Percentiles rank a stretch among this genome's conserved stretches.
These are phyloP conservation scores for Callyntrura guangdongensis DNA, from an alignment of 2,888 invertebrate species.

Conservation along the genomic window DNA sequence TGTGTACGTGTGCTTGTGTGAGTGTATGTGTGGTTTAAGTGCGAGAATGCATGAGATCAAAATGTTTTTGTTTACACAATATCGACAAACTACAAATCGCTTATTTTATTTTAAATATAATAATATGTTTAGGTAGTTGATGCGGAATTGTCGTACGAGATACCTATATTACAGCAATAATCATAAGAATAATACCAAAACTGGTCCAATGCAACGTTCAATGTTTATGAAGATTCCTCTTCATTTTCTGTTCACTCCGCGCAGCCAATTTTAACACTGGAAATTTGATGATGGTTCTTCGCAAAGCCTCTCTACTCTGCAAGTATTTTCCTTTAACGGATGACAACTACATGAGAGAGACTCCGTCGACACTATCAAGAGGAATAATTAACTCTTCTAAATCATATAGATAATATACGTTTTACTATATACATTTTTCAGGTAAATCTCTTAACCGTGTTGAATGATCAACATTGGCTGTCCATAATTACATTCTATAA, in stretches of 20 bases:
- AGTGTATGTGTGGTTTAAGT: too few relatives aligned
- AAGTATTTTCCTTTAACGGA: background rate
- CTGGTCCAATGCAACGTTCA: conserved; percentile 53
- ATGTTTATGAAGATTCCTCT: background rate
- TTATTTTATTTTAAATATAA: background rate
- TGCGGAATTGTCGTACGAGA: background rate
- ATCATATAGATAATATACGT: too few relatives aligned
- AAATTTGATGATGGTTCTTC: background rate
- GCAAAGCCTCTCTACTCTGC: background rate
- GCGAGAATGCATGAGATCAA: conserved; percentile 37
- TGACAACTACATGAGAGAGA: conserved; percentile 24
- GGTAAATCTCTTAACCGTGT: too few relatives aligned
- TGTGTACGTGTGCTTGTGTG: conserved; percentile 5
- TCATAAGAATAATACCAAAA: background rate
- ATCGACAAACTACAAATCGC: background rate
- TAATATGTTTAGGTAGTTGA: background rate
- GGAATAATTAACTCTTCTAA: background rate
- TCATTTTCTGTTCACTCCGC: background rate
- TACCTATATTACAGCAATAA: background rate
- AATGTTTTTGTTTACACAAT: conserved; percentile 5
- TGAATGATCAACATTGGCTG: too few relatives aligned
- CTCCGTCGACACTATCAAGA: conserved; percentile 31
- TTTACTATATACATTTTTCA: background rate
- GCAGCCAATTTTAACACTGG: background rate
- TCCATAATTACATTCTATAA: too few relatives aligned